Evolutionary conservation across 2,113 vertebrate genomes (phyloP).

Genomic region (Xiphophorus maculatus): DNA sequence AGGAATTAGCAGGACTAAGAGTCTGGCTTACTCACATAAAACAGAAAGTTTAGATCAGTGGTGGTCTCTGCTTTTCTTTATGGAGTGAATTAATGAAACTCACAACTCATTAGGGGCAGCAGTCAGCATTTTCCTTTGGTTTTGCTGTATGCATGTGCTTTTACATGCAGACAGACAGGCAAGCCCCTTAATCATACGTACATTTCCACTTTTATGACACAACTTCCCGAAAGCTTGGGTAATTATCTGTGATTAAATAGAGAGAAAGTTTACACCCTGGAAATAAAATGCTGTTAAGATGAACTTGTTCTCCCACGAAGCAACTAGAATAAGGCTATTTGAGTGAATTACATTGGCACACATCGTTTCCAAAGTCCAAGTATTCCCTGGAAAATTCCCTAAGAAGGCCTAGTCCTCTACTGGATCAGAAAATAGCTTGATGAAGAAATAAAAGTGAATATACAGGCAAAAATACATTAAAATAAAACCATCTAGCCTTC

Average conservation of each 20-base stretch:
- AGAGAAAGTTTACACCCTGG: constrained; percentile 33
- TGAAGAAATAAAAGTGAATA: too few relatives aligned
- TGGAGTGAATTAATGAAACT: constrained; percentile 51
- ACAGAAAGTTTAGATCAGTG: constrained; percentile 3
- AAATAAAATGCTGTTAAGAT: constrained; percentile 34
- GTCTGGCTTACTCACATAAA: constrained; percentile 7
- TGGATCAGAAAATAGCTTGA: too few relatives aligned
- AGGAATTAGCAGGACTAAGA: neutral
- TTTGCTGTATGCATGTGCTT: constrained; percentile 12
- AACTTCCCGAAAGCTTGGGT: constrained; percentile 21
- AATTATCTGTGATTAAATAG: constrained; percentile 35
- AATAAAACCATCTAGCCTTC: too few relatives aligned
- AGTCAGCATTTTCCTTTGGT: constrained; percentile 13
- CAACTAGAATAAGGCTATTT: constrained; percentile 40
- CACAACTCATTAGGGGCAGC: constrained; percentile 47
- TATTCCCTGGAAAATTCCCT: constrained; percentile 4
- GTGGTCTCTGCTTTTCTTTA: constrained; percentile 54
- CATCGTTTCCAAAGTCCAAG: constrained; percentile 7
- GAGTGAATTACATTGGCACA: constrained; percentile 20
- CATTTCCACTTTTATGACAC: constrained; percentile 6
- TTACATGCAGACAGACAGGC: constrained; percentile 8
- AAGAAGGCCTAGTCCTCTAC: neutral
- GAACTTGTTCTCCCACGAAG: constrained; percentile 39
- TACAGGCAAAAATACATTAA: too few relatives aligned
- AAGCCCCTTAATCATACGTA: neutral